Evolutionary conservation across 2,888 invertebrate species (phyloP).

Genomic region (Standfussiana lucernea): DNA sequence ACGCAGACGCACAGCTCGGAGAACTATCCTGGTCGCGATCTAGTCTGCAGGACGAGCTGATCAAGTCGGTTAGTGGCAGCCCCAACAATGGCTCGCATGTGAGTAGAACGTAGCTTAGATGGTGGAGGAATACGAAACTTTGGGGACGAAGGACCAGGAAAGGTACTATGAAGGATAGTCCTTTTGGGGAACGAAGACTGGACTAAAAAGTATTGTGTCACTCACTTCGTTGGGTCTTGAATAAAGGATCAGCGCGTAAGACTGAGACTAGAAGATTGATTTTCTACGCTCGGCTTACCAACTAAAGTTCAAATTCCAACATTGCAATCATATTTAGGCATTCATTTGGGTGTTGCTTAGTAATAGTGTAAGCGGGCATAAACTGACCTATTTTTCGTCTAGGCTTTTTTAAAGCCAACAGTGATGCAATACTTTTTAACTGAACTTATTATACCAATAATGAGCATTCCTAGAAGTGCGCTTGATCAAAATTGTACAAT

Average conservation of each 20-base stretch:
- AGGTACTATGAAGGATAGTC: slow-evolving; percentile 26
- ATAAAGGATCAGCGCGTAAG: background rate
- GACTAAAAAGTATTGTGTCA: slow-evolving; percentile 1
- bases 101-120: slow-evolving; percentile 76
- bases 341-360: background rate
- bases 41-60: slow-evolving; percentile 93
- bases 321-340: background rate
- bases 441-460: background rate
- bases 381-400: background rate
- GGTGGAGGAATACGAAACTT: slow-evolving; percentile 33
- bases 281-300: background rate
- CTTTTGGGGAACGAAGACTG: background rate
- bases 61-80: slow-evolving; percentile 92
- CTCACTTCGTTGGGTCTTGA: background rate
- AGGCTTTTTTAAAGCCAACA: background rate
- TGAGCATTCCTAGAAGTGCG: background rate
- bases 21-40: slow-evolving; percentile 92
- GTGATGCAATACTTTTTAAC: background rate
- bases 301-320: background rate
- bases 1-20: slow-evolving; percentile 87
- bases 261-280: background rate
- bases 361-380: background rate
- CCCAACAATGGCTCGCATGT: slow-evolving; percentile 85
- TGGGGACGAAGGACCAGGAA: slow-evolving; percentile 4
- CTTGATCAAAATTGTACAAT: slow-evolving; percentile 16